Conservation (phyloP, 1,140 invertebrate genomes). For the Battus philenor region DNA sequence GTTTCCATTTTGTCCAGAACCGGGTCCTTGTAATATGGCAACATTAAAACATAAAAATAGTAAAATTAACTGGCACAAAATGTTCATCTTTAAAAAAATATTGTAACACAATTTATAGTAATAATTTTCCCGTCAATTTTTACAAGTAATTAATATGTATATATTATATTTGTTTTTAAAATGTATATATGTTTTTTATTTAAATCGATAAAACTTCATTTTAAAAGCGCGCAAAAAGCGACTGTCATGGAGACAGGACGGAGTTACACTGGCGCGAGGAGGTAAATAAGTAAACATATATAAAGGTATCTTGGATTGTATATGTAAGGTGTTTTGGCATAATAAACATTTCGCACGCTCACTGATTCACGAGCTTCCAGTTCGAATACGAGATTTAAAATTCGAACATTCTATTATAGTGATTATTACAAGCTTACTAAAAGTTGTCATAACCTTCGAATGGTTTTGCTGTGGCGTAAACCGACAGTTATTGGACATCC, state of each 20-base stretch:
- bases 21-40: conserved; percentile 39
- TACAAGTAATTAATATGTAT: conserved; percentile 1
- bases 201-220: conserved; percentile 8
- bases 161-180: conserved; percentile 1
- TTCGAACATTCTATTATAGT: no score
- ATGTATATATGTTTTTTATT: conserved; percentile 6
- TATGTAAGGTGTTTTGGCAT: conserved; percentile 5
- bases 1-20: conserved; percentile 48
- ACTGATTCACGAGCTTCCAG: not conserved
- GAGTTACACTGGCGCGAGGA: conserved; percentile 31
- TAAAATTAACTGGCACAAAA: conserved; percentile 29
- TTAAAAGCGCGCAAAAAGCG: conserved; percentile 22
- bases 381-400: not conserved
- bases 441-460: no score
- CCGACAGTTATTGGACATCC: no score
- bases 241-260: conserved; percentile 16
- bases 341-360: not conserved
- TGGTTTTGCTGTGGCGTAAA: no score
- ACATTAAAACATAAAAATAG: conserved; percentile 32
- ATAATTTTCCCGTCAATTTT: conserved; percentile 10
- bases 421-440: no score
- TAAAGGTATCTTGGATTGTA: not conserved
- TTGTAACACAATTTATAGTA: conserved; percentile 18
- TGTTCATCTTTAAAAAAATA: conserved; percentile 32
- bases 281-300: conserved; percentile 27